A percentile compares a stretch with the other conserved stretches of the same genome.
These are phyloP conservation scores for Hydropotes inermis DNA, from an alignment of 2,113 vertebrate genomes.

Conservation along the genomic window DNA sequence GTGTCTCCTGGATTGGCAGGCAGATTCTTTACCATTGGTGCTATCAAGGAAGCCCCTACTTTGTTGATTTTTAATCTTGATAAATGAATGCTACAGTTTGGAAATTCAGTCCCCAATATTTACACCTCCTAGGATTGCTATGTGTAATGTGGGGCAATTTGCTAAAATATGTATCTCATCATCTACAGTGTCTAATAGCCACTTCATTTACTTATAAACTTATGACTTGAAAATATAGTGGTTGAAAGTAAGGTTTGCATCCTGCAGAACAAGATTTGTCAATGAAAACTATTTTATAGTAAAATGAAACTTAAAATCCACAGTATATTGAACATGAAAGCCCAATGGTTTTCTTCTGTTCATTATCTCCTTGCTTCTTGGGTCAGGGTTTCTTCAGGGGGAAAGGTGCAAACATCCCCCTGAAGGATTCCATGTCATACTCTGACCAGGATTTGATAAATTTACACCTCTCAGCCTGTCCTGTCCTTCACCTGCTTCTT, in stretches of 20 bases:
- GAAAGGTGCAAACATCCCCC: not conserved
- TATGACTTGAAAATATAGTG: not conserved
- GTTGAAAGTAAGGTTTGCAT: not conserved
- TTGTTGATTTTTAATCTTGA: not conserved
- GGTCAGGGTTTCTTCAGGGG: not conserved
- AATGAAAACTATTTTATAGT: not conserved
- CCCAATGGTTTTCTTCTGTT: not conserved
- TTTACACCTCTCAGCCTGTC: not conserved
- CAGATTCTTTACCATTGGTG: not conserved
- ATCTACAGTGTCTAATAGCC: not conserved
- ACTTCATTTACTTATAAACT: not conserved
- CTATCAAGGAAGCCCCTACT: not conserved
- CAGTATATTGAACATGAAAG: not conserved
- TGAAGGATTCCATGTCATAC: not conserved
- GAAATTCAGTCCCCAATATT: not conserved
- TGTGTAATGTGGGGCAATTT: not conserved
- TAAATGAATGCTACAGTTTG: not conserved
- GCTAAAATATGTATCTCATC: not conserved
- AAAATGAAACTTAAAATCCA: not conserved
- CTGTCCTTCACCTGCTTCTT: not conserved
- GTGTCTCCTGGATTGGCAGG: not conserved
- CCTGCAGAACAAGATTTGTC: not conserved
- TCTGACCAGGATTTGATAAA: not conserved
- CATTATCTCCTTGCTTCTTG: not conserved
- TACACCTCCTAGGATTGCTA: not conserved